These are phyloP conservation scores for Dryadula phaetusa DNA, from an alignment of 2,888 invertebrate genomes.

Conservation along the genomic window DNA sequence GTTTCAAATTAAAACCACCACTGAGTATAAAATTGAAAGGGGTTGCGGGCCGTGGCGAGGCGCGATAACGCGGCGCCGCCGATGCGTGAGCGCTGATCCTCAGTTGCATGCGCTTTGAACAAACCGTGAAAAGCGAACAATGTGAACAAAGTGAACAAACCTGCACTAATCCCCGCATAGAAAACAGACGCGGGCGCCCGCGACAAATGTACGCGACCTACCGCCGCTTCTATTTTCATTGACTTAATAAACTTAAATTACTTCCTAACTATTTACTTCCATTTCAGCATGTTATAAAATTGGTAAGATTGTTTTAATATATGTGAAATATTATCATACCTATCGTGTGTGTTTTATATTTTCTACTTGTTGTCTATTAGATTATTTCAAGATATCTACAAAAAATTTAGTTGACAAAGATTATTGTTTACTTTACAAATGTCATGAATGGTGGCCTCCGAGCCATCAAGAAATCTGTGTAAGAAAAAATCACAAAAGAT, in stretches of 20 bases:
- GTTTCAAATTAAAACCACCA: conserved; percentile 71
- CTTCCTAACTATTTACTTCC: background rate
- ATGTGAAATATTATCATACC: too few species aligned
- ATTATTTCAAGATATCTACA: conserved; percentile 4
- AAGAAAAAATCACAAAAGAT: conserved; percentile 56
- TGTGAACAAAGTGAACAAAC: conserved; percentile 63
- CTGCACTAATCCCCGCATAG: conserved; percentile 74
- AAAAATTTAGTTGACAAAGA: conserved; percentile 62
- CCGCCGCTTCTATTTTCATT: conserved; percentile 46
- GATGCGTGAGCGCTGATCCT: conserved; percentile 65
- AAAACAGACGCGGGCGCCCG: conserved; percentile 46
- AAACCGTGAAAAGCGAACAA: conserved; percentile 62
- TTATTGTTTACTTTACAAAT: conserved; percentile 77
- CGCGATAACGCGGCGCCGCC: conserved; percentile 67
- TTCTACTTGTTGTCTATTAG: background rate
- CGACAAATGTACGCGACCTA: conserved; percentile 52
- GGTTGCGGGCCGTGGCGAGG: conserved; percentile 67
- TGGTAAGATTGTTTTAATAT: background rate
- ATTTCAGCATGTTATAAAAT: background rate
- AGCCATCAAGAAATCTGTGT: conserved; percentile 77
- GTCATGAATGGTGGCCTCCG: conserved; percentile 75
- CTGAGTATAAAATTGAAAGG: conserved; percentile 68
- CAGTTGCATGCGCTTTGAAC: conserved; percentile 60
- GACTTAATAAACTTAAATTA: background rate
- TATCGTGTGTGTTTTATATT: too few species aligned